A percentile compares a stretch with the other conserved stretches of the same genome.
Evolutionary conservation across 2,797 vertebrate species (phyloP).

Genomic region (Florisuga fusca): DNA sequence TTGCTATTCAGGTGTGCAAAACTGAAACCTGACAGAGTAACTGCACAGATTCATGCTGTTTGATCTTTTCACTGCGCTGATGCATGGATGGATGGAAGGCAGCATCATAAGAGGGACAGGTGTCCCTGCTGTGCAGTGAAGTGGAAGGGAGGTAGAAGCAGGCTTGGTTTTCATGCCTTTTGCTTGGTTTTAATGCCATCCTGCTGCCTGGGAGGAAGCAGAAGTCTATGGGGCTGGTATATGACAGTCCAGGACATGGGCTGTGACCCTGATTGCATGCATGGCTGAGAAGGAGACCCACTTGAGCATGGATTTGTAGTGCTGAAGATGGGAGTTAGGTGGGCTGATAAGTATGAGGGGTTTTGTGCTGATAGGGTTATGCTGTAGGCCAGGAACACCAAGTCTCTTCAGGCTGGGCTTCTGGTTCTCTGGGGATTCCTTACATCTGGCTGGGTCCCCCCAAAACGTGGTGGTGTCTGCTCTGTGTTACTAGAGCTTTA

Average conservation of each 20-base stretch:
- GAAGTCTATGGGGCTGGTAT: background rate
- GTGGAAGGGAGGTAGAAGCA: background rate
- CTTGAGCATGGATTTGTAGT: background rate
- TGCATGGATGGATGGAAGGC: background rate
- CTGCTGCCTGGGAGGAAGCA: background rate
- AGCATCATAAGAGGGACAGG: accelerated
- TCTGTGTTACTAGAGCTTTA: background rate
- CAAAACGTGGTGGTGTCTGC: accelerated
- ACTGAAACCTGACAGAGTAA: background rate
- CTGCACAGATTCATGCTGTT: background rate
- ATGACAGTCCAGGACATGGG: background rate
- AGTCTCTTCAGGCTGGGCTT: background rate
- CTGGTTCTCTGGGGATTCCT: background rate
- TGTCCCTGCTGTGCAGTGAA: background rate
- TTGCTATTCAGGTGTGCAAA: background rate
- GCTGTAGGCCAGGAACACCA: background rate
- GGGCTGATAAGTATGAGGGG: background rate
- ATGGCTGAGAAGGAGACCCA: background rate
- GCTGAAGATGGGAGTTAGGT: background rate
- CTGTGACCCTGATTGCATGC: background rate
- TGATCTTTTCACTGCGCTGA: background rate
- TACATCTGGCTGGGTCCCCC: background rate
- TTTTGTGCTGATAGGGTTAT: background rate
- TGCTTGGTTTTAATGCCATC: background rate
- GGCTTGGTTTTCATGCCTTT: background rate